Evolutionary conservation across 2,113 vertebrate species (phyloP), one percentile per base, ranked within the genome.

Genomic region (Podocnemis expansa): DNA sequence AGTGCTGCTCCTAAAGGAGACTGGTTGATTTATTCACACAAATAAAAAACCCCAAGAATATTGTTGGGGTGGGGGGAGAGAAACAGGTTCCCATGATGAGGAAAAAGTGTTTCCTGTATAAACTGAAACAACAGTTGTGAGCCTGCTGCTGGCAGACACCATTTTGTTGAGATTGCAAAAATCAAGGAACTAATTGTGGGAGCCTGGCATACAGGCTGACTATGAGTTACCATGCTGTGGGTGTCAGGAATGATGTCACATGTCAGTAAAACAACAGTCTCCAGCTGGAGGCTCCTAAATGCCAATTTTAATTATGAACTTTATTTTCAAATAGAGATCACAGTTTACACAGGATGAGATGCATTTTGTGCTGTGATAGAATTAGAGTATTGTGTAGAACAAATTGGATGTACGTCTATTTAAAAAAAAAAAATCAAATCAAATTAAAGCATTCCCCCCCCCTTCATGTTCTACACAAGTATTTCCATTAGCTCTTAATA

Each of bases 231-330:
- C 94, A 90, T 84, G 84, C 93, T 92, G 97, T 87, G 95, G 93
- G 93, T 96, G 97, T 95, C 92, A 94, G 94, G 29, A 96, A 73
- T 25, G 82, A 92, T 92, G 89, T 90, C 96, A 93, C 86, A 91
- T 4, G 47, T 94, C 96, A 91, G 95, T 93, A 96, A 91, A 96
- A 78, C 85, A 95, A 88, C 87, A 89, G 76, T 70, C 91, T 91
- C 95, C 97, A 97, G 95, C 97, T 97, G 97, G 96, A 95, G 91
- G 63, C 82, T 89, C 80, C 54, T 89, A 88, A 97, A 92, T 92
- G 95, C 85, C 96, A 95, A 90, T 95, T 95, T 95, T 88, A 93
- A 95, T 95, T 94, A 91, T 76, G 92, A 97, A 97, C 81, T 95
- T 96, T 93, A 94, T 97, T 94, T 97, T 52, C 83, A 94, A 92